These are phyloP conservation scores for Macrophya annulata DNA, from an alignment of 2,888 invertebrate species.

Conservation along the genomic window DNA sequence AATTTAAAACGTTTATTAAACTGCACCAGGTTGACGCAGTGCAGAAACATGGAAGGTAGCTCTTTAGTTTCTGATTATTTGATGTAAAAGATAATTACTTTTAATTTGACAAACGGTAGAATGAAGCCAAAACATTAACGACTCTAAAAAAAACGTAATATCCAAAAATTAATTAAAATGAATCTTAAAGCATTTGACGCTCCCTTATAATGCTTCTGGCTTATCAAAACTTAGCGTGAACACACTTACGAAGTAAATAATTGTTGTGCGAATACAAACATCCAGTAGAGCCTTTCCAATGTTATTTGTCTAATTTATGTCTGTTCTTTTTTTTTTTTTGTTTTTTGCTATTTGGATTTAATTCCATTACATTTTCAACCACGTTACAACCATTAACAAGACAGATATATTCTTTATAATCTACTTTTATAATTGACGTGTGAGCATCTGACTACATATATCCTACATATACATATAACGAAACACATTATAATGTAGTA, in stretches of 20 bases:
- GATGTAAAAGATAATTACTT: too few relatives aligned
- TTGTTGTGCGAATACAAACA: background rate
- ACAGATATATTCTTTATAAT: constrained; percentile 28
- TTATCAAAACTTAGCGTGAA: background rate
- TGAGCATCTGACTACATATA: constrained; percentile 40
- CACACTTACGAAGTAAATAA: background rate
- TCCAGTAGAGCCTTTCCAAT: background rate
- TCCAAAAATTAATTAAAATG: background rate
- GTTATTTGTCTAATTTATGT: constrained; percentile 9
- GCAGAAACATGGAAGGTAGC: too few relatives aligned
- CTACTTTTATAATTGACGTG: constrained; percentile 25
- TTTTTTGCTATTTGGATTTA: background rate
- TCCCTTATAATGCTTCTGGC: background rate
- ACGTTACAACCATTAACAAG: constrained; percentile 23
- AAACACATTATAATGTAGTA: background rate
- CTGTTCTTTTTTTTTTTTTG: background rate
- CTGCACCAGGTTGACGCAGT: too few relatives aligned
- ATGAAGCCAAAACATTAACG: too few relatives aligned
- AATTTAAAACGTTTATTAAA: too few relatives aligned
- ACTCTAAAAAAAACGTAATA: background rate
- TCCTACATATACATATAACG: constrained; percentile 11
- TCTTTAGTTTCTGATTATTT: too few relatives aligned
- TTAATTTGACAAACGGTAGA: too few relatives aligned
- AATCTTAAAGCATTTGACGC: background rate
- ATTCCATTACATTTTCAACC: constrained; percentile 13